Conservation (phyloP, 2,113 vertebrate genomes). For the Cisticola juncidis region DNA sequence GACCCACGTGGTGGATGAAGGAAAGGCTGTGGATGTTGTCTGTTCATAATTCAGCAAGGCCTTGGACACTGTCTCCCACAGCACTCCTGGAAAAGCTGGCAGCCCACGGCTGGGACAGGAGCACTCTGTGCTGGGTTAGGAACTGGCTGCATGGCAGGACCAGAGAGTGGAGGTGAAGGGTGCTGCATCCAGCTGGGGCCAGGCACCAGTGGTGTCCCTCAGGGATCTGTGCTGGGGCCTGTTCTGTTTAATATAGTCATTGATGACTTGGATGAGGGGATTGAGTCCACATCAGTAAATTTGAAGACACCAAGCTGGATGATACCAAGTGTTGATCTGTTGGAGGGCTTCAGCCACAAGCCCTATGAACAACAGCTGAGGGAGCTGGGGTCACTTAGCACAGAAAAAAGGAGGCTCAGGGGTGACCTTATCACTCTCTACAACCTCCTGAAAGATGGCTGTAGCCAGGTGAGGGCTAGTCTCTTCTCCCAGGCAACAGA, state of each 20-base stretch:
- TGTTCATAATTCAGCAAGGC: background rate
- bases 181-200: background rate
- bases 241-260: no score
- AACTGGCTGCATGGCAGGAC: background rate
- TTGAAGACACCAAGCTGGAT: background rate
- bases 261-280: background rate
- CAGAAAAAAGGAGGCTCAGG: background rate
- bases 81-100: background rate
- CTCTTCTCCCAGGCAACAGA: no score
- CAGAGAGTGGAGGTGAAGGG: fast-evolving
- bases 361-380: background rate
- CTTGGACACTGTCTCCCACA: no score
- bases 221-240: background rate
- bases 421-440: background rate
- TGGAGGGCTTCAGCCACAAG: background rate
- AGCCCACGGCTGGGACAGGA: background rate
- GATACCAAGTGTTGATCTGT: no score
- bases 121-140: background rate
- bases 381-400: background rate
- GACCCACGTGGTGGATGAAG: background rate
- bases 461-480: background rate
- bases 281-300: background rate
- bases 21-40: no score
- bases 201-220: background rate
- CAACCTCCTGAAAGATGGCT: no score